Evolutionary conservation across 2,797 vertebrate genomes (phyloP), one percentile per base, ranked within the genome.

Genomic region (Danio aesculapii): DNA sequence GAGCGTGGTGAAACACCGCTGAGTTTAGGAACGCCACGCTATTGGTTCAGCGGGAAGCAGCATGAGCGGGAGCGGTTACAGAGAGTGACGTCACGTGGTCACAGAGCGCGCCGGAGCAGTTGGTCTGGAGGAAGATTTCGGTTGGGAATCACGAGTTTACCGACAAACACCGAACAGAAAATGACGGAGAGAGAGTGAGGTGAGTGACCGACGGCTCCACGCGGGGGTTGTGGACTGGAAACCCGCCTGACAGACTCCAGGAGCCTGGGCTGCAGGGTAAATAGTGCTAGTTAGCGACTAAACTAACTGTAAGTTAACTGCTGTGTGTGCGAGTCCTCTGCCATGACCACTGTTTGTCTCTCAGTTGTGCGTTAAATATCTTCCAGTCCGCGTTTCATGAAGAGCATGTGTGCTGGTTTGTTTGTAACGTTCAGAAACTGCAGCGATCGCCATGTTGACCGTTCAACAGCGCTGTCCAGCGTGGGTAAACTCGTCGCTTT

Each of bases 211-310:
- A 30, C 30, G 30, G 30, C 30, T 30, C 3, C 6, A 0, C 14
- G 8, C 17, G 6, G 68, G 9, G 16, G 43, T 87, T 88, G 57
- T 83, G 30, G 70, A 63, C 12, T 81, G 73, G 85, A 82, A 67
- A 49, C 83, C 88, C 86, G n/a, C 41, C 39, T 19, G 4, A 13
- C 53, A 43, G 69, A 55, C 8, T 53, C 39, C 41, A 21, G 1
- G 52, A 14, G 70, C 43, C 44, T 10, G 6, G 1, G 21, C 67
- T 62, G 59, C 12, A 11, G 19, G 11, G 2, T 16, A 30, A 69
- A 46, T 55, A 43, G 19, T 13, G 13, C 46, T 19, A 68, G 64
- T 49, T 68, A 21, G 19, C 10, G 6, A 53, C 16, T 43, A 17
- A 71, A 8, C 5, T 55, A 1, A 49, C 7, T 12, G 47, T 1